Conservation (phyloP, 2,888 invertebrate species). For the Luffia ferchaultella region DNA sequence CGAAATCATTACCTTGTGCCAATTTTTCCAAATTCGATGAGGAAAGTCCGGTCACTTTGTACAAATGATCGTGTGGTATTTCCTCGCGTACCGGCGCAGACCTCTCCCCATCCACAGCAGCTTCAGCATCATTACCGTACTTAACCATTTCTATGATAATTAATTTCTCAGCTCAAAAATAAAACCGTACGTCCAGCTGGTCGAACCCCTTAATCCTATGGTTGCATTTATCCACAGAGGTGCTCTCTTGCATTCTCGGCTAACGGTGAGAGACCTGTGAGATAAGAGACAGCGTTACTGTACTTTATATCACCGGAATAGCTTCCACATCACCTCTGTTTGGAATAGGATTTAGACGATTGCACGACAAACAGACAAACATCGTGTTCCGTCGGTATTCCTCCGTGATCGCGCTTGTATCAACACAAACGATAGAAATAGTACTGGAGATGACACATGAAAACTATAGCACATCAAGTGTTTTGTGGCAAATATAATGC, state of each 20-base stretch:
- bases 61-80: conserved; percentile 49
- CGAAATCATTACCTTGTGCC: conserved; percentile 35
- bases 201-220: neutral
- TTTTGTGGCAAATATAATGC: no score
- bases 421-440: neutral
- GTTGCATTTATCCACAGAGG: neutral
- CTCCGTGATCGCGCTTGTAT: neutral
- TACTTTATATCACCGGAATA: neutral
- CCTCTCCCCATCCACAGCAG: conserved; percentile 27
- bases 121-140: neutral
- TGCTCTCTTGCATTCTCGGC: neutral
- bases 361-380: neutral
- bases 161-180: neutral
- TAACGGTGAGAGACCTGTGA: neutral
- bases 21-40: conserved; percentile 46
- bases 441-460: no score
- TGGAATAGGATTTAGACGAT: neutral
- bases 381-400: neutral
- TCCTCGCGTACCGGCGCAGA: conserved; percentile 29
- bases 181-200: conserved; percentile 1
- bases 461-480: no score
- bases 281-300: neutral
- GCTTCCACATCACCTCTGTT: neutral
- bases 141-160: neutral
- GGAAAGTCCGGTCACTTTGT: conserved; percentile 48